Percentiles rank a stretch among this genome's conserved stretches.
Conservation (phyloP, 2,113 vertebrate species). For the Prunella fulvescens region DNA sequence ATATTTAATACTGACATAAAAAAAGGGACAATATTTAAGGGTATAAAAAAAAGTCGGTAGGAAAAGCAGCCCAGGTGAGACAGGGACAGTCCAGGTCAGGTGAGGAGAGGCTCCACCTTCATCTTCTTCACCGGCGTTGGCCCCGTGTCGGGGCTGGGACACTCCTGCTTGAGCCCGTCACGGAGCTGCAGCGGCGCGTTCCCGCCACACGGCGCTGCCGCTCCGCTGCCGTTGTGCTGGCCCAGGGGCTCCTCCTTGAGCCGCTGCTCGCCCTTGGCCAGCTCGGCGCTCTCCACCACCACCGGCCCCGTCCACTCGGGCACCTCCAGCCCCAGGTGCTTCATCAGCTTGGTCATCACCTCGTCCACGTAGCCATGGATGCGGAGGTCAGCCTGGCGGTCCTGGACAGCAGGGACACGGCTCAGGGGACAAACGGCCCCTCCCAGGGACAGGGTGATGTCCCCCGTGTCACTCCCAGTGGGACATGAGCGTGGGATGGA, state of each 20-base stretch:
- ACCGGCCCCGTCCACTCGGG: constrained; percentile 85
- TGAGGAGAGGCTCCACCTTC: constrained; percentile 59
- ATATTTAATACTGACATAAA: constrained; percentile 55
- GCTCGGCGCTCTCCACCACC: constrained; percentile 59
- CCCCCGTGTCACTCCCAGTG: rapidly evolving
- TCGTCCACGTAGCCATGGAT: constrained; percentile 91
- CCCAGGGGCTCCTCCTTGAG: neutral
- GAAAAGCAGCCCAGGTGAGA: neutral
- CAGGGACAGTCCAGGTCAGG: constrained; percentile 39
- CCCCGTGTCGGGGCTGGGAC: neutral
- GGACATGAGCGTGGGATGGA: neutral
- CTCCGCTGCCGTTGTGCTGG: neutral
- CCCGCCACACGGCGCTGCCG: rapidly evolving
- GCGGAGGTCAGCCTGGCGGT: constrained; percentile 87
- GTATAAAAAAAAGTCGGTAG: constrained; percentile 46
- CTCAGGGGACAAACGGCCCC: neutral
- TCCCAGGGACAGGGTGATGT: neutral
- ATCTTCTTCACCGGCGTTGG: constrained; percentile 31
- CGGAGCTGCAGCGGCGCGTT: neutral
- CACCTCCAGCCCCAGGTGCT: constrained; percentile 82
- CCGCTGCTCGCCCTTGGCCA: neutral
- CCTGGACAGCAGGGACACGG: constrained; percentile 64
- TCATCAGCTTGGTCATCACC: constrained; percentile 88
- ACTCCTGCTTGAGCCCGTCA: neutral
- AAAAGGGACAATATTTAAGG: constrained; percentile 31